Percentiles rank a stretch among this genome's conserved stretches.
Conservation (phyloP, 2,113 vertebrate species). For the Dermatemys mawii region DNA sequence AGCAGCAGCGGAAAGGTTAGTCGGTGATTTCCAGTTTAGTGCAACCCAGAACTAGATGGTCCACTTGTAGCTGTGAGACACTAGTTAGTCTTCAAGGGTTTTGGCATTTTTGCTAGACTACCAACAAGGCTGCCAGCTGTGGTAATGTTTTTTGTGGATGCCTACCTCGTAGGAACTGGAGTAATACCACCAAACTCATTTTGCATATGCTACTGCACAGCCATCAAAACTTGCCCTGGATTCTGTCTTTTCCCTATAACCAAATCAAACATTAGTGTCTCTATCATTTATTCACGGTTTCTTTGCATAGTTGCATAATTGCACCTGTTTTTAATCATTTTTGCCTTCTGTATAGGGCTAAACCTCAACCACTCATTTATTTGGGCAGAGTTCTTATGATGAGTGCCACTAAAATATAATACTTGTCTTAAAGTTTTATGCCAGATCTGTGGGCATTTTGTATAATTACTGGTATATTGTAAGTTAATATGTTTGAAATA, state of each 20-base stretch:
- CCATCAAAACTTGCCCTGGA: background rate
- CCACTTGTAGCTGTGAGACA: background rate
- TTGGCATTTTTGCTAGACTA: background rate
- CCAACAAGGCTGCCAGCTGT: background rate
- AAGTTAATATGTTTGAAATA: background rate
- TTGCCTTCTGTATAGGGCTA: background rate
- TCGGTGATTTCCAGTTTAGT: background rate
- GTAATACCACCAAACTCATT: background rate
- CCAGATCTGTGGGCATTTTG: background rate
- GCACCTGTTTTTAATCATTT: background rate
- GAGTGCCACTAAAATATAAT: background rate
- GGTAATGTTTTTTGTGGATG: background rate
- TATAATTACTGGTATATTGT: background rate
- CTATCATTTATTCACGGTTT: background rate
- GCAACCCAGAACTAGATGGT: background rate
- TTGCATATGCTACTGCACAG: background rate
- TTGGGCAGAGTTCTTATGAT: background rate
- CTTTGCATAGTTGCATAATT: background rate
- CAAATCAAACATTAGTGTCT: background rate
- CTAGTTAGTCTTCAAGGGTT: background rate
- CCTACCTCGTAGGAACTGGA: background rate
- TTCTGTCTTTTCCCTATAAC: background rate
- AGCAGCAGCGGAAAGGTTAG: background rate
- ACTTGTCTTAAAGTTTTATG: background rate
- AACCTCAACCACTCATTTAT: background rate